Percentiles rank a stretch among this genome's conserved stretches.
These are phyloP conservation scores for Glaucidium brasilianum DNA, from an alignment of 2,113 vertebrate species.

Conservation along the genomic window DNA sequence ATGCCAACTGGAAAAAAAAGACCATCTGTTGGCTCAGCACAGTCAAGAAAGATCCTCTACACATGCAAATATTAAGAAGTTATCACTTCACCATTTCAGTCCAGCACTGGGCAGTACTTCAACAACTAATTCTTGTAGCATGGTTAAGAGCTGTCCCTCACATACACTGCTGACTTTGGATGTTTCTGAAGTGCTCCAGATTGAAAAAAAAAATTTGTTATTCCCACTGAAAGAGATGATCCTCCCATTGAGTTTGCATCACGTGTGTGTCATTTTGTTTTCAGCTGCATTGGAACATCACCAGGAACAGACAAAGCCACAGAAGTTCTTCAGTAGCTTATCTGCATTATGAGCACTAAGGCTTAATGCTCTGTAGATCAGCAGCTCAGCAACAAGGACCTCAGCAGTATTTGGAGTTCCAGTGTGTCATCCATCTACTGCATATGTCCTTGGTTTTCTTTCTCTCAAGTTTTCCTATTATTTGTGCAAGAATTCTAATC, in stretches of 20 bases:
- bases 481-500: background rate
- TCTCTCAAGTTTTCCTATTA: background rate
- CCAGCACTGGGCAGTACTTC: background rate
- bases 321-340: background rate
- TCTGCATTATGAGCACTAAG: background rate
- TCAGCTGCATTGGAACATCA: background rate
- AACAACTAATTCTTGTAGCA: background rate
- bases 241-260: background rate
- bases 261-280: background rate
- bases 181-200: background rate
- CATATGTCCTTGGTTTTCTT: background rate
- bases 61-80: accelerated
- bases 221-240: background rate
- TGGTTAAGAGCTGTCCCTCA: background rate
- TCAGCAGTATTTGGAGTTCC: background rate
- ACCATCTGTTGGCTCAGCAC: background rate
- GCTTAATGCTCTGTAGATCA: background rate
- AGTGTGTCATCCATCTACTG: background rate
- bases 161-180: background rate
- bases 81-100: background rate
- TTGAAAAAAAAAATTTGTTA: background rate
- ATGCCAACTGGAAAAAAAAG: background rate
- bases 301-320: slow-evolving; percentile 15
- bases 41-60: background rate
- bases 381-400: background rate